A percentile compares a stretch with the other conserved stretches of the same genome.
Evolutionary conservation across 1,140 invertebrate genomes (phyloP).

Genomic region (Teleopsis dalmanni): DNA sequence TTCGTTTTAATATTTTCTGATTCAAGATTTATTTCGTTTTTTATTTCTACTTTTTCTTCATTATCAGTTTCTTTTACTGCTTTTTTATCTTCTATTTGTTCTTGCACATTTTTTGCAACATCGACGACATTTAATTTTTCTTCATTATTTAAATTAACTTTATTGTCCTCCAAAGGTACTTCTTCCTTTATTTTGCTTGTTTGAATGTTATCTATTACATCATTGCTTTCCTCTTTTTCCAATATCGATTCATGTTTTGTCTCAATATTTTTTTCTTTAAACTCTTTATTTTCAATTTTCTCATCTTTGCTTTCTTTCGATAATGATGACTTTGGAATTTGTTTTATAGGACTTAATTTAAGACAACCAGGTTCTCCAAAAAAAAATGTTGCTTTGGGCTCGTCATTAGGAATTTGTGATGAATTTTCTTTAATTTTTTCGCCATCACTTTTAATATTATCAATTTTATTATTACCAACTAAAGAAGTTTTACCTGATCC

Average conservation of each 20-base stretch:
- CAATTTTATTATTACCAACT: constrained; percentile 32
- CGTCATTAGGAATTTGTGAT: constrained; percentile 16
- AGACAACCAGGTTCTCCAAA: constrained; percentile 46
- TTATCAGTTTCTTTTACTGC: not conserved
- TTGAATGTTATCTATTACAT: constrained; percentile 1
- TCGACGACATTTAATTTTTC: not conserved
- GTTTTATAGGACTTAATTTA: constrained; percentile 38
- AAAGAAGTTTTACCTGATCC: constrained; percentile 67
- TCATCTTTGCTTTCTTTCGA: not conserved
- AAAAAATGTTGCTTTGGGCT: constrained; percentile 45
- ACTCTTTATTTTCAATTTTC: not conserved
- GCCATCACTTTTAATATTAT: constrained; percentile 6
- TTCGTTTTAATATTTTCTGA: not conserved
- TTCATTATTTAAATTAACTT: constrained; percentile 10
- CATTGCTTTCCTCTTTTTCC: not conserved
- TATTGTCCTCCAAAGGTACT: not conserved
- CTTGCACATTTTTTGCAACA: not conserved
- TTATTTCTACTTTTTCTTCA: not conserved
- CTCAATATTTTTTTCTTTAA: not conserved
- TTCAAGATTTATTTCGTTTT: not conserved
- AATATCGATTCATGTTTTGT: not conserved
- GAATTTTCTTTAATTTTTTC: not conserved
- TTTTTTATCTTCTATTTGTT: not conserved
- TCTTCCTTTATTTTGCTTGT: constrained; percentile 2
- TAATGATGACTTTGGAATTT: constrained; percentile 15